Evolutionary conservation across 2,888 invertebrate genomes (phyloP).

Genomic region (Petrolisthes cinctipes): DNA sequence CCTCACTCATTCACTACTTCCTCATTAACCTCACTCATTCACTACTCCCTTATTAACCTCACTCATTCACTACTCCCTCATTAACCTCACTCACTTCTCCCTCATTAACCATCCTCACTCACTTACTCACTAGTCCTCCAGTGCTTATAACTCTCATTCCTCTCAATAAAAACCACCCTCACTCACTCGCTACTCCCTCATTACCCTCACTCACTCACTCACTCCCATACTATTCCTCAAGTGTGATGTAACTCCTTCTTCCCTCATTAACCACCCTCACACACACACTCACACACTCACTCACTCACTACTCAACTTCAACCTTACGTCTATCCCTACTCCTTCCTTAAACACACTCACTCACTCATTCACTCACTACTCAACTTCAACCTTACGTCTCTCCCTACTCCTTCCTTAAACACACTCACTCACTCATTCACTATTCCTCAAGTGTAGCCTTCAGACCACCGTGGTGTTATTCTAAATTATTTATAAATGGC

Average conservation of each 20-base stretch:
- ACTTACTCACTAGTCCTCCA: background rate
- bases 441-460: background rate
- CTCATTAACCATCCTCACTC: background rate
- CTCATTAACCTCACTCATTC: background rate
- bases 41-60: no score
- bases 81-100: background rate
- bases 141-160: background rate
- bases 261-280: background rate
- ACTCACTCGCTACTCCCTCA: background rate
- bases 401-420: background rate
- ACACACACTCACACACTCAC: background rate
- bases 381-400: background rate
- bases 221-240: background rate
- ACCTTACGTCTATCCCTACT: constrained; percentile 10
- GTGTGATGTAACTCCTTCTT: background rate
- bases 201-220: background rate
- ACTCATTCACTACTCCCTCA: background rate
- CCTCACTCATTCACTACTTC: background rate
- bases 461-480: no score
- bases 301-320: background rate
- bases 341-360: constrained; percentile 17
- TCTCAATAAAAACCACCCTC: background rate
- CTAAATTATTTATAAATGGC: background rate
- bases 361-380: constrained; percentile 7
- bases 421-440: background rate